These are phyloP conservation scores for Pedetes capensis DNA, from an alignment of 2,113 vertebrate species.

Conservation along the genomic window DNA sequence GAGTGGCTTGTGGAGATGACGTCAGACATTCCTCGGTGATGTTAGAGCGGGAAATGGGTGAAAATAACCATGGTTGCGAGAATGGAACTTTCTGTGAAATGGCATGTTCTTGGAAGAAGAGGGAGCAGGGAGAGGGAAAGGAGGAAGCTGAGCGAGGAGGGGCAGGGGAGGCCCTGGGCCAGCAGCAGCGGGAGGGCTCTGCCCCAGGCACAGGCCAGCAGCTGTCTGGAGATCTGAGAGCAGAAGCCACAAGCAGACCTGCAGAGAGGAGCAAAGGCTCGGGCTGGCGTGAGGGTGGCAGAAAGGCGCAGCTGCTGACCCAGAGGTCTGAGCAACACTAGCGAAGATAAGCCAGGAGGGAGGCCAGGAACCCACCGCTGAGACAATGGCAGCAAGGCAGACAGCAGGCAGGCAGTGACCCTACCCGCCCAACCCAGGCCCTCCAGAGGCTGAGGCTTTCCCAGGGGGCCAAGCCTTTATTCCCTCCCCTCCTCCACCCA, in stretches of 20 bases:
- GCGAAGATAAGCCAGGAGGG: background rate
- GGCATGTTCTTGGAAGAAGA: conserved; percentile 64
- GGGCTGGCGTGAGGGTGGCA: background rate
- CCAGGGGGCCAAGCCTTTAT: no score
- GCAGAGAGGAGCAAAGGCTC: background rate
- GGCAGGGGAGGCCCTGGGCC: background rate
- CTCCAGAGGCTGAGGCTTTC: background rate
- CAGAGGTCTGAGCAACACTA: background rate
- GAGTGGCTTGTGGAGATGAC: background rate
- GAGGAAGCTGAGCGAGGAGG: background rate
- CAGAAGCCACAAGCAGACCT: background rate
- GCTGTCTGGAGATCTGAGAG: background rate
- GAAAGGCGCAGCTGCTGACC: background rate
- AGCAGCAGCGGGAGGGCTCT: background rate
- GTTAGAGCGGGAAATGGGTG: conserved; percentile 35
- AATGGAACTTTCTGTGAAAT: conserved; percentile 61
- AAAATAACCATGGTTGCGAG: conserved; percentile 34
- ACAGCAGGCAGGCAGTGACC: background rate
- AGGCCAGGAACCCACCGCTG: background rate
- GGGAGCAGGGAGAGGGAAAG: background rate
- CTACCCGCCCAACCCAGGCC: background rate
- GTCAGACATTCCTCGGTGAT: conserved; percentile 66
- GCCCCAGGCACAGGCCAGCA: background rate
- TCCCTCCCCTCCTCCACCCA: background rate
- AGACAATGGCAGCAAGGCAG: background rate